Evolutionary conservation across 2,113 vertebrate species (phyloP).

Genomic region (Meles meles): DNA sequence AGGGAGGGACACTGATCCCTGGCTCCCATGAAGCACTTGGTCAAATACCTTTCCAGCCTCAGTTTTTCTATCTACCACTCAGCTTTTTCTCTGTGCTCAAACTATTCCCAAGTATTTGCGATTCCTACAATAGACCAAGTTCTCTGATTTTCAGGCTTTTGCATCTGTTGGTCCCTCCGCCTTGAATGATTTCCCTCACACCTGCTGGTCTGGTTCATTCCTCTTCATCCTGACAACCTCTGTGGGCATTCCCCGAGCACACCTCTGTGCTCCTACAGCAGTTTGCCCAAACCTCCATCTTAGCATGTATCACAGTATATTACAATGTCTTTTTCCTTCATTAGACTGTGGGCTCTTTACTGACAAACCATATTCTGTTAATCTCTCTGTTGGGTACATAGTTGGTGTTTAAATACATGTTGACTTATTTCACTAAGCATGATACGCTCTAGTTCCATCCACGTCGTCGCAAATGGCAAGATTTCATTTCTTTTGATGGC

Average conservation of each 20-base stretch:
- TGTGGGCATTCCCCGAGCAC: neutral
- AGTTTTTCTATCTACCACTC: neutral
- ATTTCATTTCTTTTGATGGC: too few species aligned
- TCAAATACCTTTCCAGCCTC: neutral
- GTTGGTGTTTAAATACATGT: neutral
- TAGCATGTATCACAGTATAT: neutral
- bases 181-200: neutral
- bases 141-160: constrained; percentile 10
- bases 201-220: neutral
- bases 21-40: neutral
- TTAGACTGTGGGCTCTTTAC: neutral
- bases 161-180: neutral
- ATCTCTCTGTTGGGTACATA: neutral
- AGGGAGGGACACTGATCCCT: neutral
- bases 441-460: too few species aligned
- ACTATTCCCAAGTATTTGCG: neutral
- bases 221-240: neutral
- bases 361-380: neutral
- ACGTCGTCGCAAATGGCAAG: too few species aligned
- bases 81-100: neutral
- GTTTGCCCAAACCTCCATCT: neutral
- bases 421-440: too few species aligned
- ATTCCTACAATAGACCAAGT: neutral
- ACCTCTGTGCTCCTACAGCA: neutral
- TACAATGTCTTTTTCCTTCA: neutral